A percentile compares a stretch with the other conserved stretches of the same genome.
phyloP scores from a whole-genome alignment of 2,113 vertebrate genomes.

The Macquaria ambigua region DNA sequence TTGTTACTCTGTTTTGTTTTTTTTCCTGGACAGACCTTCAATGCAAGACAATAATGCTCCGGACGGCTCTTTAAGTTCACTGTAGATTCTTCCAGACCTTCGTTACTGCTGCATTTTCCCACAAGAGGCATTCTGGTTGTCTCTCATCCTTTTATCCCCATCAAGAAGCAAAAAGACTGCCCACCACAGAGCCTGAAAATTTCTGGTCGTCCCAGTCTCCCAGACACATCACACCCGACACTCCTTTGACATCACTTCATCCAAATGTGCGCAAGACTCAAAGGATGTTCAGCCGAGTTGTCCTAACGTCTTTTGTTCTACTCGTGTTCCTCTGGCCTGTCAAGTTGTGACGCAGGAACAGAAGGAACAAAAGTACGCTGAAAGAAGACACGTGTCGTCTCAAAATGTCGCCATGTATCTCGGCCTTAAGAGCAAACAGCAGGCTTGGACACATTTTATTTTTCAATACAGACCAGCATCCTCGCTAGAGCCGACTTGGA shows the following conservation, averaged over 20 bases:
- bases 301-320: neutral
- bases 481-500: neutral
- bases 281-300: conserved; percentile 41
- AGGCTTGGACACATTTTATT: conserved; percentile 23
- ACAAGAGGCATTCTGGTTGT: conserved; percentile 9
- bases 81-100: conserved; percentile 33
- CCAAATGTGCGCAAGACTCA: conserved; percentile 29
- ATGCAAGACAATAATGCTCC: conserved; percentile 24
- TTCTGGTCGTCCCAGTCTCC: neutral
- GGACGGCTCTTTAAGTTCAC: conserved; percentile 35
- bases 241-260: conserved; percentile 15
- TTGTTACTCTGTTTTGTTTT: conserved; percentile 3
- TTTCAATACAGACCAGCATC: conserved; percentile 18
- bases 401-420: conserved; percentile 22
- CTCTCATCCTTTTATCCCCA: conserved; percentile 17
- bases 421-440: conserved; percentile 38
- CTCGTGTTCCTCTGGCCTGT: neutral
- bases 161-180: conserved; percentile 6
- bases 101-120: conserved; percentile 13
- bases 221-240: neutral
- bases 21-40: neutral
- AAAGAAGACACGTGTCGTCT: neutral
- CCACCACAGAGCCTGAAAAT: neutral
- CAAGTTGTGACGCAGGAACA: neutral
- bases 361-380: neutral